Base-by-base conservation (phyloP, 2,797 vertebrate genomes). In the Astyanax mexicanus region DNA sequence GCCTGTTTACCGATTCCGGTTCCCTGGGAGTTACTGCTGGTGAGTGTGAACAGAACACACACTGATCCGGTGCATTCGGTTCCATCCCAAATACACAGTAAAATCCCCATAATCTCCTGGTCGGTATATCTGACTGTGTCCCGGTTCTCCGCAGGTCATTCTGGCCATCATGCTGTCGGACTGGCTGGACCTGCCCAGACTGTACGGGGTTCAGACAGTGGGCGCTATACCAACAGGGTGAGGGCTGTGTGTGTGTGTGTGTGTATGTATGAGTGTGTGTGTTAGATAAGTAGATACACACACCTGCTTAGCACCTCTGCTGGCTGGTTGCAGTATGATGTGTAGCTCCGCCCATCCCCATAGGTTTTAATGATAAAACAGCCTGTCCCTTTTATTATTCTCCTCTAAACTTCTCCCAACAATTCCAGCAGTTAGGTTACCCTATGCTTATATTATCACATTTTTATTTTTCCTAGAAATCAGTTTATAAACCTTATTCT, bases 21-120 rank as follows among this genome's bases (percentile, higher is more conserved):
- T 88, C 95, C 94, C 27, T 94, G 95, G 93, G 95, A 97, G 88
- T 93, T 96, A 69, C 89, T 97, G 86, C 88, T 96, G 92, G 96
- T 96, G 89, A 92, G 73, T 40, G 2, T 17, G 17, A 21, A n/a
- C 29, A 32, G 29, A 32, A 69, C 38, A 64, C 25, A 55, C 29
- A 60, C 23, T 60, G 32, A 37, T 32, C 35, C 8, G 15, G 11
- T 19, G 4, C 8, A 19, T 6, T 21, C 8, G 11, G 40, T 65
- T 17, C 23, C 44, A 12, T 4, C 6, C 2, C 61, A 23, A 40
- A 11, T 25, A 25, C 19, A 27, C 23, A 65, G 10, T 65, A 9
- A 29, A 45, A 45, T n/a, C 0, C 40, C 42, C 52, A 66, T 51
- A 62, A 29, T 69, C 12, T 32, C 40, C 55, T 29, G 54, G 25